A percentile compares a stretch with the other conserved stretches of the same genome.
Evolutionary conservation across 1,140 invertebrate species (phyloP).

Genomic region (Caenorhabditis elegans): WBcel235 BX284606.5:10145501-10146000

Average conservation of each 20-base stretch:
- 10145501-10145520: neutral
- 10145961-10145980: neutral
- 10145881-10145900: too few species aligned
- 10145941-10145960: too few species aligned
- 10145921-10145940: too few species aligned
- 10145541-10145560: neutral
- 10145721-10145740: constrained; percentile 14
- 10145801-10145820: neutral
- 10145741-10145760: neutral
- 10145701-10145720: too few species aligned
- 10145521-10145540: neutral
- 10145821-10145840: neutral
- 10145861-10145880: too few species aligned
- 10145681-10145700: too few species aligned
- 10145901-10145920: too few species aligned
- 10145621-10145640: neutral
- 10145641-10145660: neutral
- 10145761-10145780: constrained; percentile 21
- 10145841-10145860: neutral
- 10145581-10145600: too few species aligned
- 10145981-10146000: neutral
- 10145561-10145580: too few species aligned
- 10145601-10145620: too few species aligned
- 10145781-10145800: neutral
- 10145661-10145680: too few species aligned